Conservation (phyloP, 2,113 vertebrate species). For the Hippocampus barbouri region DNA sequence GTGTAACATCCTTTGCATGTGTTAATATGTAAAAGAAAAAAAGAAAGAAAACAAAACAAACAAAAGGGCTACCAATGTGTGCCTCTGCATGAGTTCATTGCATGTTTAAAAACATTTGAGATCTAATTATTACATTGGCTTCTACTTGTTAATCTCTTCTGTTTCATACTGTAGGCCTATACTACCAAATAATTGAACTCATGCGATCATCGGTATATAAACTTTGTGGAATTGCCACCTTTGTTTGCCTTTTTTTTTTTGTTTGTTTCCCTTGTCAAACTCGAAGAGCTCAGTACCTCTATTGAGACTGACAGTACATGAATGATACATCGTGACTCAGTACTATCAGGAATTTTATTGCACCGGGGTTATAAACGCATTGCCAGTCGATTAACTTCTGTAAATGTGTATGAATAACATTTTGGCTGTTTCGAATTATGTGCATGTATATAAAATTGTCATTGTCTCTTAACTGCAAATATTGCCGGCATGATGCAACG, state of each 20-base stretch:
- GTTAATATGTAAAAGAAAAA: constrained; percentile 41
- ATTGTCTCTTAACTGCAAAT: constrained; percentile 59
- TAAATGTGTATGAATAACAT: constrained; percentile 43
- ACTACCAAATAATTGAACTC: constrained; percentile 33
- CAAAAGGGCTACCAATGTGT: constrained; percentile 43
- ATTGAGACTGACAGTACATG: background rate
- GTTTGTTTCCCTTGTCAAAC: background rate
- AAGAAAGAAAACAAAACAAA: constrained; percentile 16
- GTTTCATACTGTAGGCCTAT: constrained; percentile 23
- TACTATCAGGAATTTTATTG: background rate
- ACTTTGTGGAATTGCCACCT: background rate
- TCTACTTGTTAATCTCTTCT: constrained; percentile 54
- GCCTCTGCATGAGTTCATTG: constrained; percentile 77
- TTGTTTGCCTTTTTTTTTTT: background rate
- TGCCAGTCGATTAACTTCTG: constrained; percentile 12
- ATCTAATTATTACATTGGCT: constrained; percentile 56
- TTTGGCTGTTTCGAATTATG: constrained; percentile 49
- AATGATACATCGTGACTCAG: background rate
- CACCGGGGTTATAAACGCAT: background rate
- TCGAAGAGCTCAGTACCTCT: background rate
- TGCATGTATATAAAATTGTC: constrained; percentile 62
- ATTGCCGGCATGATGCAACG: constrained; percentile 18
- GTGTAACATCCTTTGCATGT: constrained; percentile 74
- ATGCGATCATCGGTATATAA: constrained; percentile 12
- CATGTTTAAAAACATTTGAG: constrained; percentile 64